Evolutionary conservation across 2,888 invertebrate species (phyloP), one percentile per base, ranked within the genome.

Genomic region (Pheosia tremula): DNA sequence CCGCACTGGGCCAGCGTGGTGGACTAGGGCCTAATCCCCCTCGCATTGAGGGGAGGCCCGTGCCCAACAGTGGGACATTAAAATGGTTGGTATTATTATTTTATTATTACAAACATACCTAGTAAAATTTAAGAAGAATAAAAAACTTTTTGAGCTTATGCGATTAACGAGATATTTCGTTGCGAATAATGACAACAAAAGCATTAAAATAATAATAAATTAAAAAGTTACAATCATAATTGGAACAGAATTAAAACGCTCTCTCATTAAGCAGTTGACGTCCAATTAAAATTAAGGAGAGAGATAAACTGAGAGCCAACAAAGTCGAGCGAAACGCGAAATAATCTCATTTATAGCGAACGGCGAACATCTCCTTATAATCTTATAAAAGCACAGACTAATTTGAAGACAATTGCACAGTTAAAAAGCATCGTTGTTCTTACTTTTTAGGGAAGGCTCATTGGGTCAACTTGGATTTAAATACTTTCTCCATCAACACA

Each of bases 321-420:
- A 69, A 63, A 67, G 62, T 58, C 63, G 67, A 71, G 63, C 67
- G 66, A 74, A 71, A 68, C 63, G 64, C 60, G 66, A 72, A 64
- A 72, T 77, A 75, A 77, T 69, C 72, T 68, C 61, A 63, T 76
- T 77, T 66, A 63, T 63, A 64, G 65, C 62, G 61, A 69, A 73
- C 64, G 66, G 62, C 58, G 77, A 75, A 72, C 77, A 78, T 83
- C 81, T 83, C 79, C 69, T 67, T 79, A 68, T 81, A 77, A 83
- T 82, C 70, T 77, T 78, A 74, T 81, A 69, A 80, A 77, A 80
- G 79, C 82, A 75, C 69, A 68, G 74, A 80, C 79, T 82, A 81
- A 83, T 80, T 80, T 80, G 75, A 74, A 76, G 69, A 80, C 78
- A 80, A 81, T 80, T 76, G 71, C 77, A 67, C 61, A 72, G 71